Evolutionary conservation across 2,888 invertebrate species (phyloP), one percentile per base, ranked within the genome.

Genomic region (Polyommatus iphigenia): DNA sequence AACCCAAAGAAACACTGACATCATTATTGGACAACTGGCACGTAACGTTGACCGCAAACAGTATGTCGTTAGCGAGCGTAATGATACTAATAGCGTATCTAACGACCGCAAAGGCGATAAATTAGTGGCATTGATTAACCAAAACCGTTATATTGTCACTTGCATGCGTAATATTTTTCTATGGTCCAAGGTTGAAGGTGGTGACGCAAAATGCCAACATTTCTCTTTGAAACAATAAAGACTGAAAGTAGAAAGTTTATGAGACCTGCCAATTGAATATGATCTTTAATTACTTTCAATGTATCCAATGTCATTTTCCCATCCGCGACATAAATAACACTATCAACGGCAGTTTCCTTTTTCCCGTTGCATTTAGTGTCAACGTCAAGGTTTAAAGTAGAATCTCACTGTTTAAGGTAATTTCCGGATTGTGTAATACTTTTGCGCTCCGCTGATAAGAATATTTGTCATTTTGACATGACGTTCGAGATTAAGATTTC

Each of bases 1-100:
- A 73, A 73, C 73, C 72, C 41, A 46, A 73, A 73, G 73, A 46
- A 73, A 73, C 73, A 73, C 73, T 73, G 73, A 73, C 41, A 46
- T 73, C 73, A 73, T 67, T 67, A 67, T 73, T 46, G 73, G 41
- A 41, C 73, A 32, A 67, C 41, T 36, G 18, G 73, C 73, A 73
- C 73, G 41, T 73, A 73, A 73, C 73, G 73, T 73, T 73, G 24
- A 41, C 24, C 41, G 46, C 41, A 46, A 20, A 41, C 72, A n/a
- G n/a, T 41, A 41, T 72, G 72, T 72, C 36, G 72, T 41, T n/a
- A 72, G 20, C 41, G 67, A 8, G 41, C 72, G 72, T 36, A 24
- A 62, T 67, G 72, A 72, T 41, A 41, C 72, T 20, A 73, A 73
- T 24, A 7, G 46, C 73, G 73, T 24, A 46, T 20, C 73, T 24